Evolutionary conservation across 2,888 invertebrate species (phyloP), one percentile per base, ranked within the genome.

Genomic region (Nomada flava): DNA sequence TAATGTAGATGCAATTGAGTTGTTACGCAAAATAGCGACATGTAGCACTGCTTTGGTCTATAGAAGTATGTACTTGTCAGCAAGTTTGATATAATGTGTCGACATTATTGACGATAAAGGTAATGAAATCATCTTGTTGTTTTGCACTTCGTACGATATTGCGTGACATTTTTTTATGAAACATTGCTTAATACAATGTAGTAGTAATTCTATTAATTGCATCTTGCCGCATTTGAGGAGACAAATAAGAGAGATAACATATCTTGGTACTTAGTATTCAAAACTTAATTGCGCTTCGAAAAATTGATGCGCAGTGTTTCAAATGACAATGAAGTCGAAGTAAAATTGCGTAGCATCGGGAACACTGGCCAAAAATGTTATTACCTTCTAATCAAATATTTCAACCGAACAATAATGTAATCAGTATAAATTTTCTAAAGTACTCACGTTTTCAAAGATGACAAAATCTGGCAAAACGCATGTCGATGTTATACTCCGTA

Each of bases 361-460:
- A 13, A 47, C 11, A 47, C 47, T 15, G 3, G 47, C 47, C 36
- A 36, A 36, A 7, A 36, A 36, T 36, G 36, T 36, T 36, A 47
- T 47, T 3, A 2, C 11, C 15, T 11, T 47, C 2, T 15, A 47
- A 47, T 47, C 11, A 47, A 47, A 47, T 47, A 47, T 13, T 47
- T 11, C 11, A 13, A 47, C 11, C 59, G 36, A 4, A 7, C 5
- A 36, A 13, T 20, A 13, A 20, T 57, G 2, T 20, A 57, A 57
- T 20, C 57, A 23, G 13, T 23, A 26, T 2, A 13, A 23, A 63
- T 63, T 47, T 9, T 20, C 3, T 10, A 2, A 9, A 18, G 29
- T 62, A 71, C 78, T 52, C 63, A 79, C 78, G 18, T 67, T 65
- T 79, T 3, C 47, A 50, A 64, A 50, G 2, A 13, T 3, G 23